Evolutionary conservation across 2,888 invertebrate genomes (phyloP), one percentile per base, ranked within the genome.

Genomic region (Melolontha melolontha): DNA sequence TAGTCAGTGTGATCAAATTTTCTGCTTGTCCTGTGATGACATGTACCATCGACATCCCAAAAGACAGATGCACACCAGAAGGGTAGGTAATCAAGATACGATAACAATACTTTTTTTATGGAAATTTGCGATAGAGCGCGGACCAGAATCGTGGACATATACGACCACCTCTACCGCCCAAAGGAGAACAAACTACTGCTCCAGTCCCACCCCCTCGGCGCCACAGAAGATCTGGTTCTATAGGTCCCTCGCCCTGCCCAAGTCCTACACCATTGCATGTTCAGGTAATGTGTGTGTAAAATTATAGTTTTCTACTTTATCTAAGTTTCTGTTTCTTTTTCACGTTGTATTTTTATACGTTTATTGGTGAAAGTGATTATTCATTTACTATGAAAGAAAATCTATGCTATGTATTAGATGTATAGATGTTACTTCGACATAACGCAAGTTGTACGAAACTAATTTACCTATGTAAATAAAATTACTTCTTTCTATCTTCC

Each of bases 1-100:
- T 84, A 90, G 93, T 67, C 91, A 92, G 80, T 96, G 96, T 82
- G 87, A 88, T 42, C 94, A 94, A 77, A 92, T 92, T 66, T 95
- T 95, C 75, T 96, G 96, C 81, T 89, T 92, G 67, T 93, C 94
- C 50, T 96, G 96, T 84, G 96, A 96, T 81, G 95, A 95, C 80
- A 95, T 96, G 93, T 96, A 94, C 84, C 96, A 96, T 82, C 88
- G 95, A 72, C 96, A 96, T 82, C 96, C 96, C 0, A 95, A 96
- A 79, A 86, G 96, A 71, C 90, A 92, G 75, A 86, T 88, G 72
- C 96, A 96, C 80, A 86, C 90, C 72, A 86, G 96, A 79, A 91
- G 92, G 86, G 93, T 92, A 83, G 78, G 76, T 47, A 42, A 27
- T 10, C 12, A 12, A 17, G 11, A 41, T 14, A 12, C 27, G n/a